phyloP scores from a whole-genome alignment of 2,113 vertebrate species.

The Microcebus tavaratra region DNA sequence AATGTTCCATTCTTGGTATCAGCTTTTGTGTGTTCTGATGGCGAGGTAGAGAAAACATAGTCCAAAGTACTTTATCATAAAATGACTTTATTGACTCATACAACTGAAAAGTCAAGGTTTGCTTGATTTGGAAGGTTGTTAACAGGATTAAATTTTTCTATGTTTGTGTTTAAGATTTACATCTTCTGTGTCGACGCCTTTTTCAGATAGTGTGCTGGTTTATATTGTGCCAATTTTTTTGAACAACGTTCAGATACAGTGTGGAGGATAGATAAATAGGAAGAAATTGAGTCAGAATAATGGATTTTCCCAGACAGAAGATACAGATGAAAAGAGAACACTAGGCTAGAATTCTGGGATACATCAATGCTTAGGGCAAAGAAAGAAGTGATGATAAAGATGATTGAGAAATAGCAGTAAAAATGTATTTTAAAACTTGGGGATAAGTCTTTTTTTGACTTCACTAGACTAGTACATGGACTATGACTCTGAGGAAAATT shows the following conservation, averaged over 20 bases:
- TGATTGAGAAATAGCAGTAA: not conserved
- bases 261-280: not conserved
- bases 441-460: not conserved
- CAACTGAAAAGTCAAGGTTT: not conserved
- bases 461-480: not conserved
- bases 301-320: not conserved
- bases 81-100: not conserved
- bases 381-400: not conserved
- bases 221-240: not conserved
- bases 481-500: not conserved
- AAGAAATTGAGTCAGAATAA: not conserved
- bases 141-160: not conserved
- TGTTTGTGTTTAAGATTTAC: not conserved
- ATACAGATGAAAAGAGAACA: not conserved
- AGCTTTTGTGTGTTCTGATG: not conserved
- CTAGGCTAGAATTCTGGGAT: not conserved
- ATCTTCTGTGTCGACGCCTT: not conserved
- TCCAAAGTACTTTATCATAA: not conserved
- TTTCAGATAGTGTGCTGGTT: not conserved
- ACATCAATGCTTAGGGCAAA: not conserved
- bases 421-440: not conserved
- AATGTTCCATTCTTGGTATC: not conserved
- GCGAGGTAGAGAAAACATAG: not conserved
- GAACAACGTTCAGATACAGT: not conserved
- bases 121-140: not conserved